Evolutionary conservation across 2,888 invertebrate species (phyloP).

Genomic region (Pristionchus exspectatus): DNA sequence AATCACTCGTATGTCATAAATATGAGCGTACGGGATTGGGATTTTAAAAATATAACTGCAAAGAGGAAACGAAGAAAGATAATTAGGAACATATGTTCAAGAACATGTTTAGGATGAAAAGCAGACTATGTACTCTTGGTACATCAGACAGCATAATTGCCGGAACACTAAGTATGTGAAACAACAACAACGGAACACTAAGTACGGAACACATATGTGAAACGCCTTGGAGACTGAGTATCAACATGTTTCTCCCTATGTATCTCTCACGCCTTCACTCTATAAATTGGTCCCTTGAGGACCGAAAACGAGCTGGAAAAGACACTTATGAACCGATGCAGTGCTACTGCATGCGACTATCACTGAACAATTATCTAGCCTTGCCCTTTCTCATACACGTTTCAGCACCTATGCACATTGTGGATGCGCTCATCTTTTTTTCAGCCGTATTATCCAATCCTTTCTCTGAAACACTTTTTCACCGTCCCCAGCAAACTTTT

Average conservation of each 20-base stretch:
- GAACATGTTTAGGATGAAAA: neutral
- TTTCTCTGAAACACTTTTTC: no score
- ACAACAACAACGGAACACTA: no score
- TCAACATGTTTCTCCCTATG: constrained; percentile 14
- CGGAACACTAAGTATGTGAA: neutral
- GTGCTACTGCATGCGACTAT: neutral
- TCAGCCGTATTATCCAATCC: no score
- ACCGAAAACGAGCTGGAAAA: neutral
- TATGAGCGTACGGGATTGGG: neutral
- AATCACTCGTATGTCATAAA: no score
- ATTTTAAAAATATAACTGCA: neutral
- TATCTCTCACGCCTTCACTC: neutral
- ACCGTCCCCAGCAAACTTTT: no score
- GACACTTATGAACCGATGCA: constrained; percentile 2
- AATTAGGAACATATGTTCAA: neutral
- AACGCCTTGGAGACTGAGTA: neutral
- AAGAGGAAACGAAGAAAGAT: neutral
- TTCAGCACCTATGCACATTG: no score
- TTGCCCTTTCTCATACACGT: neutral
- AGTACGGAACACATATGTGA: no score
- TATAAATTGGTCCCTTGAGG: constrained; percentile 3
- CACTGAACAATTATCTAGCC: neutral
- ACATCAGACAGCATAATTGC: neutral
- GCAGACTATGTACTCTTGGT: neutral
- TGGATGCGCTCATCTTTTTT: no score